These are phyloP conservation scores for Odontothrips loti DNA, from an alignment of 2,888 invertebrate genomes.

Conservation along the genomic window DNA sequence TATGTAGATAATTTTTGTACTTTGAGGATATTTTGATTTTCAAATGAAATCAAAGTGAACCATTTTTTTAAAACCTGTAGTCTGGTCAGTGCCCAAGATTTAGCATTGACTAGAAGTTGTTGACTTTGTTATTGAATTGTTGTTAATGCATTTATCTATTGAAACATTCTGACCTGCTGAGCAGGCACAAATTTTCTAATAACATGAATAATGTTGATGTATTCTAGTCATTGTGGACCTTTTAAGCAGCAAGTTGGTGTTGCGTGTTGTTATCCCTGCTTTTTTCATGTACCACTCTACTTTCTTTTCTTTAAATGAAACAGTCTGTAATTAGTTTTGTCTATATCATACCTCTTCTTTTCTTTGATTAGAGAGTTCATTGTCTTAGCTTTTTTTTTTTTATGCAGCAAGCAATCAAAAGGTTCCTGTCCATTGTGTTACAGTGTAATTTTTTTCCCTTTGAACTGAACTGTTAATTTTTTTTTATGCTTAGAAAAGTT, in stretches of 20 bases:
- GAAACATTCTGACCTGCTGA: not conserved
- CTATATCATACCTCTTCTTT: not conserved
- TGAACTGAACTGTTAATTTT: too few species aligned
- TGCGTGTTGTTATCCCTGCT: not conserved
- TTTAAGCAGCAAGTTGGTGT: not conserved
- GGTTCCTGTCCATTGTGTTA: not conserved
- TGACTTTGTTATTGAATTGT: not conserved
- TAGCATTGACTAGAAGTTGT: not conserved
- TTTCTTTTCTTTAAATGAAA: not conserved
- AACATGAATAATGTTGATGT: not conserved
- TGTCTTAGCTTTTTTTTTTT: not conserved
- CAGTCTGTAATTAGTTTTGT: not conserved
- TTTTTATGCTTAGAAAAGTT: too few species aligned
- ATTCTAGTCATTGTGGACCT: not conserved
- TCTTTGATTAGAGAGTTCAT: not conserved
- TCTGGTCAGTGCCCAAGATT: not conserved
- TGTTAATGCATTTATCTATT: not conserved
- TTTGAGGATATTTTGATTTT: slow-evolving; percentile 3
- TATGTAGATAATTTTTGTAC: not conserved
- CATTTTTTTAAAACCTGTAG: not conserved
- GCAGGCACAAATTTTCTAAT: not conserved
- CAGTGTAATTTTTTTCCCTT: not conserved
- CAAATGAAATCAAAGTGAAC: not conserved
- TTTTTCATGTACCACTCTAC: not conserved
- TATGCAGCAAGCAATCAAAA: not conserved